Conservation (phyloP, 2,797 vertebrate genomes). For the Gila robusta region DNA sequence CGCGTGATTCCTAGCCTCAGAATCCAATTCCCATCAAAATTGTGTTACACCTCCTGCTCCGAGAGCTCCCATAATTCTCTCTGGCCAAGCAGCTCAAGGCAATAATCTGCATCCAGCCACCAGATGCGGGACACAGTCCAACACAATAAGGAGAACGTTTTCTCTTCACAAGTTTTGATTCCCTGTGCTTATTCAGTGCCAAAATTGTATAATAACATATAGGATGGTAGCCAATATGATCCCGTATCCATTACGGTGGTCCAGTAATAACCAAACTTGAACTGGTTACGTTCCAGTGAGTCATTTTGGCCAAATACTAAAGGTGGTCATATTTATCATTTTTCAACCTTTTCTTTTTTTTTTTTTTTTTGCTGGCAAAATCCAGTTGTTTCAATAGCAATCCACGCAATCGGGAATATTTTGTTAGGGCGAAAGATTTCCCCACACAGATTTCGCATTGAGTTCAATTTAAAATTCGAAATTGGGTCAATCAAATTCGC, state of each 20-base stretch:
- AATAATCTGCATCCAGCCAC: slow-evolving; percentile 51
- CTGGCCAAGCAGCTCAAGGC: slow-evolving; percentile 45
- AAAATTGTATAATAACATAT: slow-evolving; percentile 26
- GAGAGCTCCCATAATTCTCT: slow-evolving; percentile 50
- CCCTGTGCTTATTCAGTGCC: slow-evolving; percentile 10
- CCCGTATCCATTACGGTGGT: neutral
- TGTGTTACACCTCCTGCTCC: slow-evolving; percentile 55
- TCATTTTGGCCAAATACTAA: neutral
- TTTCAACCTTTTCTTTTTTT: neutral
- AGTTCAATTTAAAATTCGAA: neutral
- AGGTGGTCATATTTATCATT: neutral
- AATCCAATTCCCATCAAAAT: slow-evolving; percentile 61
- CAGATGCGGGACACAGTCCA: slow-evolving; percentile 44
- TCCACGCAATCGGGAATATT: neutral
- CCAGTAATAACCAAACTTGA: slow-evolving; percentile 19
- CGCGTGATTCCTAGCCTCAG: slow-evolving; percentile 61
- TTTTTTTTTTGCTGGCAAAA: neutral
- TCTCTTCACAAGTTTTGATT: slow-evolving; percentile 41
- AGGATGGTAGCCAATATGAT: slow-evolving; percentile 32
- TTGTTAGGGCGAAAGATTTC: neutral
- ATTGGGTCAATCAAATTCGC: neutral
- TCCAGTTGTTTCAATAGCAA: neutral
- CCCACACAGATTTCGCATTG: no score
- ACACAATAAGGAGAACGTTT: slow-evolving; percentile 40
- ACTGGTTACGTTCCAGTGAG: neutral